Conservation (phyloP, 2,113 vertebrate genomes). For the Eidolon helvum region DNA sequence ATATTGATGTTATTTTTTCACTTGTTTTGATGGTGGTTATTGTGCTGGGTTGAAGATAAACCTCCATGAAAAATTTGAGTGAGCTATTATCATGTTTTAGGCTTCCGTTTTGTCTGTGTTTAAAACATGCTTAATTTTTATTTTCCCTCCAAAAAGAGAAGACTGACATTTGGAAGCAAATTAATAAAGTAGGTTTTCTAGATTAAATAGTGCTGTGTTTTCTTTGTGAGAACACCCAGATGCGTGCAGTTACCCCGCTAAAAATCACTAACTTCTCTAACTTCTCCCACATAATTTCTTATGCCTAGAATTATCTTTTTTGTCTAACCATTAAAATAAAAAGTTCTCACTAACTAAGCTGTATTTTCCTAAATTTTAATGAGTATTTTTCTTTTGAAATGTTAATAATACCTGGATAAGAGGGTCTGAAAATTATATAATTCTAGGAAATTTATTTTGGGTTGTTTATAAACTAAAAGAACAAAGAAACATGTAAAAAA, state of each 20-base stretch:
- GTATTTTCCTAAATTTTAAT: neutral
- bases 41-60: neutral
- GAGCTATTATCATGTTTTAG: neutral
- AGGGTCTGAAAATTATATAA: neutral
- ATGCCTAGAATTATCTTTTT: neutral
- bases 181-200: neutral
- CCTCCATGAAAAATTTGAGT: neutral
- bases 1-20: neutral
- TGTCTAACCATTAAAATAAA: neutral
- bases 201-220: neutral
- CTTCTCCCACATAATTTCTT: neutral
- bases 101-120: neutral
- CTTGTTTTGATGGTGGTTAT: neutral
- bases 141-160: neutral
- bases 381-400: neutral
- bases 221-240: neutral
- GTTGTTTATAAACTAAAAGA: neutral
- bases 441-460: neutral
- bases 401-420: neutral
- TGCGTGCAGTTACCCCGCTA: neutral
- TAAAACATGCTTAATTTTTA: neutral
- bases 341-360: neutral
- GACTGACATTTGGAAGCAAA: neutral
- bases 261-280: neutral
- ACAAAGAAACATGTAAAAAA: neutral